phyloP scores from a whole-genome alignment of 2,797 vertebrate species.

The Sciurus vulgaris region DNA sequence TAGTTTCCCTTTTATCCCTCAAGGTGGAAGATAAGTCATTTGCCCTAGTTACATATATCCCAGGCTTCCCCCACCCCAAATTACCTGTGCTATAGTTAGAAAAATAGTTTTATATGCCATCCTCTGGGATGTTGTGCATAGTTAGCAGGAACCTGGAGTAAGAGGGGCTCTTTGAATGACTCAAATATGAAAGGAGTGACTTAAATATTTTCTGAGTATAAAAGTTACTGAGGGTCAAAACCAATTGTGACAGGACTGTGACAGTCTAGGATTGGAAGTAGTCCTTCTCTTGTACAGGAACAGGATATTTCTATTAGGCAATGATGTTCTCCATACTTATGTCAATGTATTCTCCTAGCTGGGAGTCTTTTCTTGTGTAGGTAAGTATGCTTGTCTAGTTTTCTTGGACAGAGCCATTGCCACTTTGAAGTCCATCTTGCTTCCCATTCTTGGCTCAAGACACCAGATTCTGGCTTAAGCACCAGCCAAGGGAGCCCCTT shows the following conservation, averaged over 20 bases:
- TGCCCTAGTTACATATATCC: background rate
- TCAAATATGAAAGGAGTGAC: slow-evolving; percentile 44
- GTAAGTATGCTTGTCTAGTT: background rate
- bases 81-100: slow-evolving; percentile 75
- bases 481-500: background rate
- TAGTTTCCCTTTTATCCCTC: slow-evolving; percentile 59
- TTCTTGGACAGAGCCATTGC: background rate
- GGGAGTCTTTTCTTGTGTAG: background rate
- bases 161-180: slow-evolving; percentile 61
- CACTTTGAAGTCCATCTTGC: background rate
- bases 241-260: background rate
- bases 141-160: slow-evolving; percentile 73
- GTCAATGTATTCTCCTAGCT: background rate
- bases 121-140: slow-evolving; percentile 81
- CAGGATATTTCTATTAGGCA: background rate
- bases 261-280: background rate
- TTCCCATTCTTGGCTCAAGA: background rate
- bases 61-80: slow-evolving; percentile 27
- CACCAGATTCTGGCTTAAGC: background rate
- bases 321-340: background rate
- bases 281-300: background rate
- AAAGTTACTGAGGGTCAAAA: slow-evolving; percentile 61
- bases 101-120: slow-evolving; percentile 75
- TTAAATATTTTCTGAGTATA: slow-evolving; percentile 45
- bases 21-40: slow-evolving; percentile 27